These are phyloP conservation scores for Echiichthys vipera DNA, from an alignment of 2,797 vertebrate species.

Conservation along the genomic window DNA sequence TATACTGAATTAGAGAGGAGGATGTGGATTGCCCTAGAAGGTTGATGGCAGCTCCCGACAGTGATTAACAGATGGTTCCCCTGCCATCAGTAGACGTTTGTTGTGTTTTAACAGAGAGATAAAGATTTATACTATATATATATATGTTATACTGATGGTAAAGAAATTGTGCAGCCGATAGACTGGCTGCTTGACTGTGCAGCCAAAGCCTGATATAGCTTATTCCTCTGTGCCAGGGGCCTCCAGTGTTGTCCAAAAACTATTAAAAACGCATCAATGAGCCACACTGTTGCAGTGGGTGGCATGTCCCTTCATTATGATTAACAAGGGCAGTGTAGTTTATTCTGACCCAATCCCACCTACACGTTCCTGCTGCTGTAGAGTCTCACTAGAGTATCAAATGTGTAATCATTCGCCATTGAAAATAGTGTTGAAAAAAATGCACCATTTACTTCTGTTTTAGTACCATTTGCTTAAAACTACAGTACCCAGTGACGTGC, in stretches of 20 bases:
- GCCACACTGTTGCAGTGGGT: background rate
- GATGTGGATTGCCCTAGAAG: constrained; percentile 59
- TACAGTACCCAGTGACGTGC: background rate
- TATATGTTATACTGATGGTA: constrained; percentile 48
- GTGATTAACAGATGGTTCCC: constrained; percentile 78
- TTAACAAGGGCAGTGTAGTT: background rate
- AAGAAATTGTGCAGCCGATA: constrained; percentile 49
- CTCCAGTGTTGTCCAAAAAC: background rate
- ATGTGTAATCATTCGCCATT: background rate
- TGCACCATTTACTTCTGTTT: background rate
- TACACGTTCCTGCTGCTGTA: background rate
- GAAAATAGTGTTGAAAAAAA: background rate
- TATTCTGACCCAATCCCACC: background rate
- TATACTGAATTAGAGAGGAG: constrained; percentile 61
- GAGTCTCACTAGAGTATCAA: background rate
- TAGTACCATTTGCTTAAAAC: background rate
- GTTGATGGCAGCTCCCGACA: constrained; percentile 71
- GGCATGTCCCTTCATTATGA: constrained; percentile 6
- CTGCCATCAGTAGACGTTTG: constrained; percentile 75
- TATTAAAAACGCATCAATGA: constrained; percentile 7
- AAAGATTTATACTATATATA: constrained; percentile 69
- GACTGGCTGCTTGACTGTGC: constrained; percentile 38
- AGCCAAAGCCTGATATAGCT: constrained; percentile 1
- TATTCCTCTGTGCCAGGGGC: background rate
- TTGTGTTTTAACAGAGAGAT: constrained; percentile 73